Percentiles rank a stretch among this genome's conserved stretches.
Evolutionary conservation across 2,113 vertebrate genomes (phyloP).

Genomic region (Rhinoderma darwinii): DNA sequence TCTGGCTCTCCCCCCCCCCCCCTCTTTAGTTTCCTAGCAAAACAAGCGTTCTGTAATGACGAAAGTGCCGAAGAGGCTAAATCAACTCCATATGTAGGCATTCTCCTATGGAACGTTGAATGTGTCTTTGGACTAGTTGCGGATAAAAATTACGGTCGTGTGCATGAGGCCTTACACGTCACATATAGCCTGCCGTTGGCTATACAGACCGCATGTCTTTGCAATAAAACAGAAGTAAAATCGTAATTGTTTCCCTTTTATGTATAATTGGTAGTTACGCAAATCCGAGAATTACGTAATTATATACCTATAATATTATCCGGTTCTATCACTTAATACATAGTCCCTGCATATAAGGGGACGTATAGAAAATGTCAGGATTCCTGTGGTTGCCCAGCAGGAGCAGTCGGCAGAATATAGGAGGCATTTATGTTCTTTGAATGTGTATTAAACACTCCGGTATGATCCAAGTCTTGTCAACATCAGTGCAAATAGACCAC

Average conservation of each 20-base stretch:
- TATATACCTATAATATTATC: too few relatives aligned
- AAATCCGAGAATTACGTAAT: too few relatives aligned
- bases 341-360: too few relatives aligned
- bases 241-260: not conserved
- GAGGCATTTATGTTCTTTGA: not conserved
- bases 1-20: slow-evolving; percentile 13
- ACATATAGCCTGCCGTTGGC: not conserved
- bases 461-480: not conserved
- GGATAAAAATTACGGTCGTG: too few relatives aligned
- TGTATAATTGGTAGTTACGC: too few relatives aligned
- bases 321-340: too few relatives aligned
- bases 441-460: not conserved
- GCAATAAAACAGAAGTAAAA: not conserved
- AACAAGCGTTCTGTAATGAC: slow-evolving; percentile 44
- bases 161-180: too few relatives aligned
- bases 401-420: not conserved
- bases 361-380: not conserved
- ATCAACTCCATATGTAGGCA: slow-evolving; percentile 52
- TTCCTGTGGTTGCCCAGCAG: not conserved
- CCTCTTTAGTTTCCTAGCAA: slow-evolving; percentile 22
- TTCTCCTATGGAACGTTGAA: slow-evolving; percentile 3
- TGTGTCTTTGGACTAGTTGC: not conserved
- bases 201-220: not conserved
- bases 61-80: slow-evolving; percentile 39
- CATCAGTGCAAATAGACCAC: not conserved